phyloP scores from a whole-genome alignment of 2,797 vertebrate species.

The Sebastes elongatus region DNA sequence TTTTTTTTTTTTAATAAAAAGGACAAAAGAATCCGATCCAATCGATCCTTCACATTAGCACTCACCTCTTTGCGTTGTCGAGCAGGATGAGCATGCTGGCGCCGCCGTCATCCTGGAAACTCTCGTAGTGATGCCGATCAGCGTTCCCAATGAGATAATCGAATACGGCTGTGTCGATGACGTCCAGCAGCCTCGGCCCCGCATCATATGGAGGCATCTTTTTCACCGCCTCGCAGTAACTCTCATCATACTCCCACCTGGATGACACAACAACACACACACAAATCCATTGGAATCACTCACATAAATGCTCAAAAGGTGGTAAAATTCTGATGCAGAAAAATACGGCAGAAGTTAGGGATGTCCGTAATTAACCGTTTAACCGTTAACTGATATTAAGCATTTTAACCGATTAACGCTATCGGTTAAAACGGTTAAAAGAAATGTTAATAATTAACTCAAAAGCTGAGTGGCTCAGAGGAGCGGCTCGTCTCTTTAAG shows the following conservation, averaged over 20 bases:
- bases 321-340: too few species aligned
- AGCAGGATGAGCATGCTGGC: slow-evolving; percentile 98
- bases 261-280: not conserved
- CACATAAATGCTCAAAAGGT: too few species aligned
- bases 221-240: slow-evolving; percentile 97
- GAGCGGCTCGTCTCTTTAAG: too few species aligned
- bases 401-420: too few species aligned
- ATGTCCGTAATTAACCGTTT: too few species aligned
- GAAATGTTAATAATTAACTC: too few species aligned
- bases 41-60: not conserved
- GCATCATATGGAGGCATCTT: slow-evolving; percentile 97
- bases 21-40: not conserved
- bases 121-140: slow-evolving; percentile 98
- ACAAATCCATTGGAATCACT: not conserved
- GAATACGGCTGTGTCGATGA: slow-evolving; percentile 95
- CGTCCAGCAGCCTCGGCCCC: slow-evolving; percentile 92
- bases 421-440: too few species aligned
- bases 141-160: slow-evolving; percentile 98
- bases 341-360: too few species aligned
- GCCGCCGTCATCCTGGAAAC: slow-evolving; percentile 97
- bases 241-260: slow-evolving; percentile 99
- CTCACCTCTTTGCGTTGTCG: slow-evolving; percentile 97
- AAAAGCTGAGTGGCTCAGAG: too few species aligned
- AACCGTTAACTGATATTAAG: too few species aligned
- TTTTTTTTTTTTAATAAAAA: not conserved